phyloP scores from a whole-genome alignment of 1,140 invertebrate genomes.

The Drosophila subobscura region DNA sequence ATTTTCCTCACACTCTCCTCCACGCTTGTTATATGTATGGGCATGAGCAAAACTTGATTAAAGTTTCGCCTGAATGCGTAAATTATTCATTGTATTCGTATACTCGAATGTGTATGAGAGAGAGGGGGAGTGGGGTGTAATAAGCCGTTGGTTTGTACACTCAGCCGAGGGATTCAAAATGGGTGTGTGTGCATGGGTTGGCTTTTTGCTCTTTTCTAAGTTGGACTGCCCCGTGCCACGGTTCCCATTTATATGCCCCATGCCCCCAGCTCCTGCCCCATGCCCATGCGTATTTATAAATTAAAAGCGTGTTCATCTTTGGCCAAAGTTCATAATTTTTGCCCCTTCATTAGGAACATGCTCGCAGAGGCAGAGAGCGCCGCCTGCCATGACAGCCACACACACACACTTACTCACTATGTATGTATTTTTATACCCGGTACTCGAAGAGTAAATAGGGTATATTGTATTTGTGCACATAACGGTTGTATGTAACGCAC shows the following conservation, averaged over 20 bases:
- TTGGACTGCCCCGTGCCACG: not conserved
- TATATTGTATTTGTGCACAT: too few species aligned
- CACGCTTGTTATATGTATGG: not conserved
- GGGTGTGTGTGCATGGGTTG: slow-evolving; percentile 6
- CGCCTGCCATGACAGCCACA: slow-evolving; percentile 7
- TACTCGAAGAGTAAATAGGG: too few species aligned
- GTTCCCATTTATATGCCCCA: not conserved
- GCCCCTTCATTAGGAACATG: slow-evolving; percentile 60
- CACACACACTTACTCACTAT: slow-evolving; percentile 15
- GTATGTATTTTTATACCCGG: too few species aligned
- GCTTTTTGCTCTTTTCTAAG: not conserved
- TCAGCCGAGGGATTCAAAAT: slow-evolving; percentile 9
- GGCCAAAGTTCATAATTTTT: slow-evolving; percentile 73
- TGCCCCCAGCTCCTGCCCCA: not conserved
- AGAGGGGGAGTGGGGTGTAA: not conserved
- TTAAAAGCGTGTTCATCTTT: slow-evolving; percentile 76
- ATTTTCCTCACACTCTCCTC: too few species aligned
- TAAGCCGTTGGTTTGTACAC: not conserved
- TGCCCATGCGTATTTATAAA: slow-evolving; percentile 47
- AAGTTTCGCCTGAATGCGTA: slow-evolving; percentile 33
- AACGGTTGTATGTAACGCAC: too few species aligned
- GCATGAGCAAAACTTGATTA: slow-evolving; percentile 36
- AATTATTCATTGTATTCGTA: slow-evolving; percentile 49
- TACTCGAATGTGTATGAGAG: not conserved
- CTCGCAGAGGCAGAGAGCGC: slow-evolving; percentile 11